phyloP scores from a whole-genome alignment of 2,113 vertebrate genomes.

The Malurus cyaneus region DNA sequence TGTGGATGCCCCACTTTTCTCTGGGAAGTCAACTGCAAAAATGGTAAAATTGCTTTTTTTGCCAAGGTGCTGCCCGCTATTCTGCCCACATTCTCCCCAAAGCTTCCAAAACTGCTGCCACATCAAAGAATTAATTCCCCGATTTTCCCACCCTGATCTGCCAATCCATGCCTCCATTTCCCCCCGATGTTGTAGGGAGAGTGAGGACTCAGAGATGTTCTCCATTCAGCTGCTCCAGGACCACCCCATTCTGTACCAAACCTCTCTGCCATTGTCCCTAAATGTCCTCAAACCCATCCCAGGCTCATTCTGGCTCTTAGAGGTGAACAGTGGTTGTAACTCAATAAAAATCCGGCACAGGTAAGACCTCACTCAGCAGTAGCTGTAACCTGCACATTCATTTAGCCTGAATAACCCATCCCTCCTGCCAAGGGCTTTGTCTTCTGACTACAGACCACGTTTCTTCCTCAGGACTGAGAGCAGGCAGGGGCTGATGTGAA shows the following conservation, averaged over 20 bases:
- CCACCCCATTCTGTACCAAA: neutral
- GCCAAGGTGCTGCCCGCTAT: accelerated
- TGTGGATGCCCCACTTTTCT: neutral
- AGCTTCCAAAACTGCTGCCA: neutral
- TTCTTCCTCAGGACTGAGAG: neutral
- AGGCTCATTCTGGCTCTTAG: neutral
- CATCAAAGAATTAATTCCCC: neutral
- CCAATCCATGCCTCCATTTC: neutral
- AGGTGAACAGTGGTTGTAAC: neutral
- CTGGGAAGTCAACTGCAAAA: neutral
- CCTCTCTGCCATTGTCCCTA: neutral
- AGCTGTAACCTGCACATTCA: neutral
- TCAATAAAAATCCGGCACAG: neutral
- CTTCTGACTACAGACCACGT: neutral
- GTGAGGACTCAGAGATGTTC: neutral
- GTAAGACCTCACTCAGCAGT: neutral
- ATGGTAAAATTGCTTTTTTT: neutral
- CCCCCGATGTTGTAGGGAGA: neutral
- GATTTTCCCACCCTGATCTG: neutral
- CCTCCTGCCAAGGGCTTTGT: neutral
- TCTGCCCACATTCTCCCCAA: neutral
- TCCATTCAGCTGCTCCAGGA: neutral
- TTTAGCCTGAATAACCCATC: neutral
- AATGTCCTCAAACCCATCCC: neutral
- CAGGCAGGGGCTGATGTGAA: neutral